Percentiles rank a stretch among this genome's conserved stretches.
Evolutionary conservation across 2,113 vertebrate genomes (phyloP).

Genomic region (Heteronetta atricapilla): DNA sequence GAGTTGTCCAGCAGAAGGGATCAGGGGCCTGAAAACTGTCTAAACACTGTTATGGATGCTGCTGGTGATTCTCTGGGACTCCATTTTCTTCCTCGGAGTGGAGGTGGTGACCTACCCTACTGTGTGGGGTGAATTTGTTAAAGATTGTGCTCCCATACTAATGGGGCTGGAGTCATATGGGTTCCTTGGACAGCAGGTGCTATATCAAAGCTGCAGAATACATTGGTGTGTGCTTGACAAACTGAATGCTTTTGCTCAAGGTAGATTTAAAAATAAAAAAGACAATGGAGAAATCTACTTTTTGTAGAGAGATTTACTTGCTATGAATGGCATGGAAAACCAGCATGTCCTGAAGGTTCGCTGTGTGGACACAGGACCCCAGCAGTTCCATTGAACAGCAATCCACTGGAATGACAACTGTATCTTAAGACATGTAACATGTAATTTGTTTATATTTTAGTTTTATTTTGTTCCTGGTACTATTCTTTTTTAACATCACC

Average conservation of each 20-base stretch:
- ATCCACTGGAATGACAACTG: not conserved
- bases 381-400: not conserved
- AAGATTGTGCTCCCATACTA: not conserved
- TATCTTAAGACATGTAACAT: not conserved
- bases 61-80: not conserved
- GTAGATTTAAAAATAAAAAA: not conserved
- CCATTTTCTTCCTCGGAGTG: not conserved
- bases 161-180: fast-evolving
- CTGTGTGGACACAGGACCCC: not conserved
- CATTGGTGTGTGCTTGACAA: not conserved
- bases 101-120: not conserved
- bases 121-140: not conserved
- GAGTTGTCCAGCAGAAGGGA: not conserved
- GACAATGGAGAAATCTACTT: not conserved
- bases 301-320: not conserved
- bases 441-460: not conserved
- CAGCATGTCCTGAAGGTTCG: not conserved
- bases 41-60: not conserved
- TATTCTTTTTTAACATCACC: not conserved
- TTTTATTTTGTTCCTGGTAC: not conserved
- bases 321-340: not conserved
- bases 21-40: not conserved
- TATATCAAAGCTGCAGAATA: not conserved
- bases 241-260: not conserved
- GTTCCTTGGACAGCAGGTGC: not conserved